Conservation (phyloP, 2,888 invertebrate genomes). For the Pyralis farinalis region DNA sequence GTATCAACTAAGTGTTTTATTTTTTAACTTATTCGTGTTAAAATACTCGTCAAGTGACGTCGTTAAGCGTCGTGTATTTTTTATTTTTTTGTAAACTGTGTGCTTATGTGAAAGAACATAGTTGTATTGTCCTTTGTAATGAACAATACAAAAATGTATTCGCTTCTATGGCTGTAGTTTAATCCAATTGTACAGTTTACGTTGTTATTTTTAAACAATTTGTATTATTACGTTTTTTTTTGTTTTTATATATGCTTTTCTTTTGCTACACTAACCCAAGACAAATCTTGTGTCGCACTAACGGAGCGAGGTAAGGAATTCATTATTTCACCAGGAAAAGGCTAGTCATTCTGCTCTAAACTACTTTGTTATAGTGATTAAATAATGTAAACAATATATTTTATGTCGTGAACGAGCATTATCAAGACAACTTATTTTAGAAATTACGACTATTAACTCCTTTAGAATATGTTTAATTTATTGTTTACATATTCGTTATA, state of each 20-base stretch:
- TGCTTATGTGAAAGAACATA: background rate
- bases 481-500: too few species aligned
- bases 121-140: background rate
- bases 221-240: constrained; percentile 13
- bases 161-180: constrained; percentile 10
- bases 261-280: constrained; percentile 22
- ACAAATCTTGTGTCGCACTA: constrained; percentile 27
- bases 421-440: too few species aligned
- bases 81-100: too few species aligned
- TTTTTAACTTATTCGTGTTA: too few species aligned
- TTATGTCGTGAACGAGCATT: too few species aligned
- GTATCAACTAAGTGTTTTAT: too few species aligned
- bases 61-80: too few species aligned
- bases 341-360: background rate
- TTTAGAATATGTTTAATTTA: too few species aligned
- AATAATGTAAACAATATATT: too few species aligned
- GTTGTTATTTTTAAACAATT: constrained; percentile 10
- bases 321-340: background rate
- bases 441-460: too few species aligned
- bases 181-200: constrained; percentile 3
- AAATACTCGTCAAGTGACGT: too few species aligned
- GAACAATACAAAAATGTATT: background rate
- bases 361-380: too few species aligned
- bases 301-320: constrained; percentile 27
- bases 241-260: constrained; percentile 12